Evolutionary conservation across 2,113 vertebrate species (phyloP), one percentile per base, ranked within the genome.

Genomic region (Petrocephalus zakoni): DNA sequence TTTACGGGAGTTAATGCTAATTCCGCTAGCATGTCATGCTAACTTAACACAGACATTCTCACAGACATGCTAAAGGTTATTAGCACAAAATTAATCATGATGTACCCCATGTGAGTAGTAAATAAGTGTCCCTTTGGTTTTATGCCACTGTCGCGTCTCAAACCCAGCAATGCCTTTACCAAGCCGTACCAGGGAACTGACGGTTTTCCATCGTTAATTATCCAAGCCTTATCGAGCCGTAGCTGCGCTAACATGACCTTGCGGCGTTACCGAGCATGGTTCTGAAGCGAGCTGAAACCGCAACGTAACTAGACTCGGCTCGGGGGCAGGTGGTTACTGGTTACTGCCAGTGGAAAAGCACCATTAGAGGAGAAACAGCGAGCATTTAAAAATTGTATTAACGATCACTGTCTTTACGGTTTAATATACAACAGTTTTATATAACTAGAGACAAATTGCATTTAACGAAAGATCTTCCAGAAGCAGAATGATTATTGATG

Each of bases 401-500:
- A 42, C 42, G 34, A 78, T 78, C 34, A 78, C 34, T 42, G 34
- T 19, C 29, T 37, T 78, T 78, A 42, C 1, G 6, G 29, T 19
- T 37, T 42, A 78, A 78, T 78, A 78, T 42, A 19, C 17, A 78
- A 78, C 34, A 78, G 29, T 75, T 75, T 75, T 75, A 75, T 19
- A 42, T 42, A 78, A 42, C 72, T 15, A 42, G 72, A 78, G 34
- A 78, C 72, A 78, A 78, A 42, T 78, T 13, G 15, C 72, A 78
- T 42, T 78, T 78, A 78, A 78, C 37, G 34, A 78, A 78, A 42
- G 72, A 42, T 78, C 72, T 78, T 78, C 72, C 34, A 78, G 72
- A 78, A 29, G 17, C 72, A 42, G 25, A 78, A 78, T 42, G 72
- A 78, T 78, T 78, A 78, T 78, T 78, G 72, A 78, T 78, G 72